These are phyloP conservation scores for Archilochus colubris DNA, from an alignment of 2,113 vertebrate genomes.

Conservation along the genomic window DNA sequence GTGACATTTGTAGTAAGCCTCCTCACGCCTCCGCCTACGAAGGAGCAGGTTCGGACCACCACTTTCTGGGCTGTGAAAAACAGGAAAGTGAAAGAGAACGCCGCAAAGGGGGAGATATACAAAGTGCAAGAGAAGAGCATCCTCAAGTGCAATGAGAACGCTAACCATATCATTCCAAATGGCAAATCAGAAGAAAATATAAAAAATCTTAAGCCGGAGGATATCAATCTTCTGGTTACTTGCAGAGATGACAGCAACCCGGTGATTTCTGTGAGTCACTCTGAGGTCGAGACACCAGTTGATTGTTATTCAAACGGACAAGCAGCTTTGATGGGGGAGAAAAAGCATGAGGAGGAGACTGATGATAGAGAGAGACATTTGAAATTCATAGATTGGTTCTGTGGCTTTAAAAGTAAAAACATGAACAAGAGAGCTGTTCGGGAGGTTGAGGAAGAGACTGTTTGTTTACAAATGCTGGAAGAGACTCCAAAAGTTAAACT, in stretches of 20 bases:
- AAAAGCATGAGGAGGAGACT: constrained; percentile 69
- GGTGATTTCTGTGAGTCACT: constrained; percentile 80
- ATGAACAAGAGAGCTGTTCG: constrained; percentile 76
- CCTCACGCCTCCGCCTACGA: constrained; percentile 86
- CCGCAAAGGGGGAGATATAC: constrained; percentile 73
- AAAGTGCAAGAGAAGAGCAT: constrained; percentile 79
- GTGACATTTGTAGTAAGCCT: constrained; percentile 90
- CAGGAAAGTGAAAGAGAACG: constrained; percentile 53
- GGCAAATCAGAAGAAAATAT: constrained; percentile 85
- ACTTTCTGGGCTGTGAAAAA: constrained; percentile 89
- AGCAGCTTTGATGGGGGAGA: constrained; percentile 77
- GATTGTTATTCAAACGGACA: constrained; percentile 83
- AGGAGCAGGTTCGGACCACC: constrained; percentile 86
- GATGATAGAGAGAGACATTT: constrained; percentile 68
- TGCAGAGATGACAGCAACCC: constrained; percentile 81
- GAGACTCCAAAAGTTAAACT: constrained; percentile 88
- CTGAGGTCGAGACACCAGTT: constrained; percentile 85
- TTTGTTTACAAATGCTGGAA: constrained; percentile 89
- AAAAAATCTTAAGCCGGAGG: constrained; percentile 82
- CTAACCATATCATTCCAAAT: constrained; percentile 80
- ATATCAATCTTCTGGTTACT: constrained; percentile 86
- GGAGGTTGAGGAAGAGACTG: constrained; percentile 79
- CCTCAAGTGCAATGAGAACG: constrained; percentile 70
- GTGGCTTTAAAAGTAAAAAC: constrained; percentile 83
- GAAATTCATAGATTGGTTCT: constrained; percentile 87